Evolutionary conservation across 30 jellyfish, hydroid and myxozoan species (phyloP).

Genomic region (Turritopsis dohrnii): DNA sequence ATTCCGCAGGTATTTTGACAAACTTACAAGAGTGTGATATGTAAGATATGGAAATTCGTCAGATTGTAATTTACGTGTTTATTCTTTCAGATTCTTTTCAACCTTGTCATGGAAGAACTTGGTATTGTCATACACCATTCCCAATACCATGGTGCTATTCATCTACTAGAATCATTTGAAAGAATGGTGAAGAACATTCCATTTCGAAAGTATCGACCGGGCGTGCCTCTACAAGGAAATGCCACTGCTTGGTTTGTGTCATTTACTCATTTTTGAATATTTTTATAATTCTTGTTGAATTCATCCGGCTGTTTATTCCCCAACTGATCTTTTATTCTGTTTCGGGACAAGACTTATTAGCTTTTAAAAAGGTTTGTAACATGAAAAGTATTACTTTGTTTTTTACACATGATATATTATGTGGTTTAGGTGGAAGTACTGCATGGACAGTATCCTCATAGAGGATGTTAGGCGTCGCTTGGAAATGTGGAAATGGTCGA

Average conservation of each 20-base stretch:
- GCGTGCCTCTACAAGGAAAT: slow-evolving; percentile 38
- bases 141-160: slow-evolving; percentile 76
- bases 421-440: slow-evolving; percentile 80
- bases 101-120: slow-evolving; percentile 75
- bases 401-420: background rate
- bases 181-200: slow-evolving; percentile 85
- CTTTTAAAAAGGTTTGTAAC: background rate
- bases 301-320: background rate
- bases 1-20: slow-evolving; percentile 79
- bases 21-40: too few species aligned
- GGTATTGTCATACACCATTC: slow-evolving; percentile 52
- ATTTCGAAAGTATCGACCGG: slow-evolving; percentile 89
- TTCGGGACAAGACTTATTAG: background rate
- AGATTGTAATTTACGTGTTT: background rate
- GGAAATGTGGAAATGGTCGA: slow-evolving; percentile 90
- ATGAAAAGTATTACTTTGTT: background rate
- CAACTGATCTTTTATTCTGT: background rate
- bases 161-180: slow-evolving; percentile 72
- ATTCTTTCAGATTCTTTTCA: slow-evolving; percentile 54
- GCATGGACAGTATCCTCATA: slow-evolving; percentile 50
- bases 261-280: background rate
- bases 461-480: slow-evolving; percentile 79
- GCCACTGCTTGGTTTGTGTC: slow-evolving; percentile 43
- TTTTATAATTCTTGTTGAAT: too few species aligned
- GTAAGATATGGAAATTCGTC: background rate